A percentile compares a stretch with the other conserved stretches of the same genome.
Evolutionary conservation across 2,113 vertebrate genomes (phyloP).

Genomic region (Mus pahari): DNA sequence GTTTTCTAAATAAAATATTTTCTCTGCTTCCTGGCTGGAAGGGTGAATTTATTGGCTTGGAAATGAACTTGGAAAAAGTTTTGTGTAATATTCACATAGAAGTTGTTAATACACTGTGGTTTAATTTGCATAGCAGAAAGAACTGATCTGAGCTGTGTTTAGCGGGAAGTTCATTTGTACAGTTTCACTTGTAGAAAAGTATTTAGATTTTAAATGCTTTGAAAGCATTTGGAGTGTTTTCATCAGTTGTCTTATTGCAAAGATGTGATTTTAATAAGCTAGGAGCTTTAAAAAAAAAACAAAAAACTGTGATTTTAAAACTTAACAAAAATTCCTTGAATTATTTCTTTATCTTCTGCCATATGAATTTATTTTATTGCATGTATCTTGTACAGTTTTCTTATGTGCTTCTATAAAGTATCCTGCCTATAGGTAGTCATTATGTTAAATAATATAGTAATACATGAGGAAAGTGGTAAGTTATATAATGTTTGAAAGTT

Average conservation of each 20-base stretch:
- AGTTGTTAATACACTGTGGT: constrained; percentile 3
- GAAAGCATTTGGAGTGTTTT: constrained; percentile 23
- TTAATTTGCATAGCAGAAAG: constrained; percentile 64
- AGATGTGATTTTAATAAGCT: constrained; percentile 1
- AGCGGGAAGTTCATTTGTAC: constrained; percentile 46
- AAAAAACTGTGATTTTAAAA: background rate
- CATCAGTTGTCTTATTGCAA: background rate
- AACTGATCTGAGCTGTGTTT: constrained; percentile 1
- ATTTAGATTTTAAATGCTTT: constrained; percentile 17
- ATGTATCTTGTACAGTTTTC: background rate
- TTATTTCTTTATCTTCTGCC: constrained; percentile 47
- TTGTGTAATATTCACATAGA: constrained; percentile 37
- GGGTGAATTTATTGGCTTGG: constrained; percentile 21
- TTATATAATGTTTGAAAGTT: background rate
- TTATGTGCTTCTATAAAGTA: constrained; percentile 8
- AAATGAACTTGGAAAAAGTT: constrained; percentile 44
- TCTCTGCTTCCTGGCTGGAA: constrained; percentile 37
- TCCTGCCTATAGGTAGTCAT: background rate
- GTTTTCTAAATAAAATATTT: constrained; percentile 46
- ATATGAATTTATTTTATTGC: constrained; percentile 61
- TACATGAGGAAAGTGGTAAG: background rate
- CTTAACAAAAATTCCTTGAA: background rate
- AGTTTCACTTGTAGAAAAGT: constrained; percentile 65
- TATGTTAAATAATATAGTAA: constrained; percentile 20
- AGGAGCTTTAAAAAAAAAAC: constrained; percentile 62